Conservation (phyloP, 2,888 invertebrate species). For the Catocala nupta region DNA sequence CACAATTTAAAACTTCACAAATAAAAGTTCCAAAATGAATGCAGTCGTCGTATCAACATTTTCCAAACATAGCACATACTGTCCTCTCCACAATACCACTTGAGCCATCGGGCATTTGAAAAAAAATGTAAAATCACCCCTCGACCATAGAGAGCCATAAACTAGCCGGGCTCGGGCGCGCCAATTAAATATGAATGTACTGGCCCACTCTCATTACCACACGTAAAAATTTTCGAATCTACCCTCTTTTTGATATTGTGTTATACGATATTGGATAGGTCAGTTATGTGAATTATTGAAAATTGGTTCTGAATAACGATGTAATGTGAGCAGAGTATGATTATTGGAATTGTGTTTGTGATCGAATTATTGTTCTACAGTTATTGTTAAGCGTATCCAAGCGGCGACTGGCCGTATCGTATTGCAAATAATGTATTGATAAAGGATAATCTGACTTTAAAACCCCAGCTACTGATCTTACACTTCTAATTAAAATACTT, state of each 20-base stretch:
- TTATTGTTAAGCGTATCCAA: neutral
- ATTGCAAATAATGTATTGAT: too few species aligned
- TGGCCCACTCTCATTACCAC: conserved; percentile 73
- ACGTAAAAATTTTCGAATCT: conserved; percentile 63
- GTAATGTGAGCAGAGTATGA: conserved; percentile 28
- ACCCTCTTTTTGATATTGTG: conserved; percentile 58
- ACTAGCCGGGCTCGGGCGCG: conserved; percentile 67
- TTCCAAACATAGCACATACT: conserved; percentile 58
- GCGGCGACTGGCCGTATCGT: too few species aligned
- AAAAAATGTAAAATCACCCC: conserved; percentile 83
- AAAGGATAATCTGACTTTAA: too few species aligned
- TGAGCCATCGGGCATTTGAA: conserved; percentile 80
- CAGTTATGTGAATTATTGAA: conserved; percentile 57
- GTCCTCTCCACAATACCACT: conserved; percentile 85
- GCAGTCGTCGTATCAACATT: conserved; percentile 30
- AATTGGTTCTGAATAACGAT: conserved; percentile 32
- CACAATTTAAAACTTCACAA: too few species aligned
- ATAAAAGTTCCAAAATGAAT: too few species aligned
- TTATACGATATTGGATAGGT: conserved; percentile 54
- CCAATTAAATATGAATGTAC: conserved; percentile 85
- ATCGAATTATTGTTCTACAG: neutral
- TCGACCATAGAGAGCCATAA: conserved; percentile 77
- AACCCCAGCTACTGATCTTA: too few species aligned
- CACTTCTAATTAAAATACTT: too few species aligned
- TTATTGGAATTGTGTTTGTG: conserved; percentile 1